A percentile compares a stretch with the other conserved stretches of the same genome.
These are phyloP conservation scores for Aphodius sticticus DNA, from an alignment of 2,888 invertebrate species.

Conservation along the genomic window DNA sequence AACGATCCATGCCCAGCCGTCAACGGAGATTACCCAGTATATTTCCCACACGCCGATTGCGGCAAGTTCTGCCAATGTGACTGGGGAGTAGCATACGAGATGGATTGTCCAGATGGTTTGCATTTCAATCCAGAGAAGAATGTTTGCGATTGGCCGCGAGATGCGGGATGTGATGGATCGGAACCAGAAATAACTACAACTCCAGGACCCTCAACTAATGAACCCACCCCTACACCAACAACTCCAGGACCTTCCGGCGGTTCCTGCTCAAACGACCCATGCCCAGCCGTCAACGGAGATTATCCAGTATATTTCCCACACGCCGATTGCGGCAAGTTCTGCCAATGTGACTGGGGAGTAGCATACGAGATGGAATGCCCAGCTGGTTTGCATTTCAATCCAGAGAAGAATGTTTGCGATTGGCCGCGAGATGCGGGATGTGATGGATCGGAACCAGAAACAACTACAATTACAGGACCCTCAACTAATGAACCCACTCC, in stretches of 20 bases:
- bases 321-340: slow-evolving; percentile 21
- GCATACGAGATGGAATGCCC: slow-evolving; percentile 14
- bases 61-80: slow-evolving; percentile 32
- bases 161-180: too few species aligned
- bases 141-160: slow-evolving; percentile 40
- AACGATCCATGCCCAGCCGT: background rate
- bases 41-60: slow-evolving; percentile 28
- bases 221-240: background rate
- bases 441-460: background rate
- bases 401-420: slow-evolving; percentile 25
- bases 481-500: background rate
- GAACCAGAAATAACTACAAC: too few species aligned
- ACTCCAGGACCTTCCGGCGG: background rate
- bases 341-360: slow-evolving; percentile 24
- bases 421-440: slow-evolving; percentile 22
- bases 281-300: background rate
- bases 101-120: slow-evolving; percentile 36
- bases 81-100: slow-evolving; percentile 24
- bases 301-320: background rate
- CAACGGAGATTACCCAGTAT: slow-evolving; percentile 14
- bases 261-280: background rate
- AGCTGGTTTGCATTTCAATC: slow-evolving; percentile 22
- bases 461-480: background rate
- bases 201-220: too few species aligned
- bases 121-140: slow-evolving; percentile 35